A percentile compares a stretch with the other conserved stretches of the same genome.
These are phyloP conservation scores for Bovichtus variegatus DNA, from an alignment of 2,797 vertebrate species.

Conservation along the genomic window DNA sequence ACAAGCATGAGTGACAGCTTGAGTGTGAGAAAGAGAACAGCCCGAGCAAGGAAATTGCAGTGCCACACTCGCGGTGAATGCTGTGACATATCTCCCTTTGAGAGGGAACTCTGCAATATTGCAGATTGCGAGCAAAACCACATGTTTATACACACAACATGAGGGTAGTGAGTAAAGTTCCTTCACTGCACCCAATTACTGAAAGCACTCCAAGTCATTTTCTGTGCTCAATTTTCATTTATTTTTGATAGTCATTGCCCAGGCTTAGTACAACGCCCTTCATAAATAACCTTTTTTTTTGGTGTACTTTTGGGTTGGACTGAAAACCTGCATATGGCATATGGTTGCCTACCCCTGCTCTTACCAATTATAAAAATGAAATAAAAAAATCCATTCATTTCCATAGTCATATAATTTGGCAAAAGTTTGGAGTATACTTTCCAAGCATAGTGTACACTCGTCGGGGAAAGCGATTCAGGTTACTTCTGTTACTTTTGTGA, in stretches of 20 bases:
- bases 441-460: neutral
- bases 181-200: constrained; percentile 35
- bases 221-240: constrained; percentile 28
- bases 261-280: constrained; percentile 4
- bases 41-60: constrained; percentile 28
- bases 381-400: neutral
- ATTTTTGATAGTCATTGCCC: constrained; percentile 24
- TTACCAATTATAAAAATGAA: neutral
- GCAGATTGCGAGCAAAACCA: constrained; percentile 14
- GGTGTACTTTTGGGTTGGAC: neutral
- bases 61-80: neutral
- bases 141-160: constrained; percentile 13
- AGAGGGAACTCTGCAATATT: constrained; percentile 30
- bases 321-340: neutral
- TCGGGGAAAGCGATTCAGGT: neutral
- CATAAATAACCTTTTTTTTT: constrained; percentile 6
- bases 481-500: constrained; percentile 9
- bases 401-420: neutral
- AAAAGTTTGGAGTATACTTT: neutral
- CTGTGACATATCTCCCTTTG: constrained; percentile 8
- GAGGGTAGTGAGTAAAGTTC: constrained; percentile 27
- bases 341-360: neutral
- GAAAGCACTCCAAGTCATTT: constrained; percentile 36
- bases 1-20: constrained; percentile 32
- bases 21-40: constrained; percentile 38